Evolutionary conservation across 1,140 invertebrate genomes (phyloP).

Genomic region (Babylonia areolata): DNA sequence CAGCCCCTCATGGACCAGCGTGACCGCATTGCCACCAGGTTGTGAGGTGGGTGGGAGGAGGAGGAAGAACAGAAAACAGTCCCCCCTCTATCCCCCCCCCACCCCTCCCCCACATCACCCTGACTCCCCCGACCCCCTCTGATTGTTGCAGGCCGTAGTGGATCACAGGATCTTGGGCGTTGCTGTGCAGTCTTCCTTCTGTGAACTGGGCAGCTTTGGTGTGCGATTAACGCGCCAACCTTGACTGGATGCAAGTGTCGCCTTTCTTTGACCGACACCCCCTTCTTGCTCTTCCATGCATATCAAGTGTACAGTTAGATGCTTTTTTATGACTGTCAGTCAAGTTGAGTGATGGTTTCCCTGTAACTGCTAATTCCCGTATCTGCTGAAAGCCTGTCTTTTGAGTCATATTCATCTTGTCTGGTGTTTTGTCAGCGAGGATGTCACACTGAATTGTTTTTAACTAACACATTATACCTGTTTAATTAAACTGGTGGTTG

Average conservation of each 20-base stretch:
- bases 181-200: not conserved
- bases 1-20: not conserved
- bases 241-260: not conserved
- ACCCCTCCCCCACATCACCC: not conserved
- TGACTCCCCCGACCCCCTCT: not conserved
- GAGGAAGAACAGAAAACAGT: not conserved
- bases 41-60: not conserved
- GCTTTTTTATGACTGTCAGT: too few species aligned
- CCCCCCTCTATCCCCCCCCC: not conserved
- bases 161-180: not conserved
- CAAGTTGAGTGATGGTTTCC: too few species aligned
- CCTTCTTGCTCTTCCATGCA: not conserved
- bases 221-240: not conserved
- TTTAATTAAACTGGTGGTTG: too few species aligned
- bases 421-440: too few species aligned
- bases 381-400: too few species aligned
- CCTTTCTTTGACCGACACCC: not conserved
- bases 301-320: too few species aligned
- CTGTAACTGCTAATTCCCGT: too few species aligned
- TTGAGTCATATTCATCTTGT: too few species aligned
- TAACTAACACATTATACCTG: too few species aligned
- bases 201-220: not conserved
- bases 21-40: not conserved
- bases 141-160: not conserved
- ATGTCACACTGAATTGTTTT: too few species aligned